Base-by-base conservation (phyloP, 2,888 invertebrate species). In the Cyaniris semiargus region DNA sequence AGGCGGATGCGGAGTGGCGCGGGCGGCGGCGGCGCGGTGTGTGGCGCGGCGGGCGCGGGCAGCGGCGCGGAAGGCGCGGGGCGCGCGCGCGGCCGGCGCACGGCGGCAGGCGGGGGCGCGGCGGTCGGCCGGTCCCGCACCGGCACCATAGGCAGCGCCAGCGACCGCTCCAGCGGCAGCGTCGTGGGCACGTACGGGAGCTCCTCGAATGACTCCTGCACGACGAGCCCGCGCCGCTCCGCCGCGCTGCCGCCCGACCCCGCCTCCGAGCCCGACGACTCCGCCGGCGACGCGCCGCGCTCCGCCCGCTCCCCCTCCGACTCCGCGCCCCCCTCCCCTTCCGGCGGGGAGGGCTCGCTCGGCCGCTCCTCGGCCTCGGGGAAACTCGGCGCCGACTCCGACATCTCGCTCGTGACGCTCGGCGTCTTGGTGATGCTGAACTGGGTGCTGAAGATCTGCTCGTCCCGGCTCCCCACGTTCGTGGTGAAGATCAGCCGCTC, bases 131-230 rank as follows among this genome's bases (percentile, higher is more conserved):
- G 93, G 82, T 85, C 95, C 88, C 84, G 88, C 83, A 97, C 95
- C 34, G 98, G 97, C 81, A 98, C 95, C 84, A 98, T 96, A 23
- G 97, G 96, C 81, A 97, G 92, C 38, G 96, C 97, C 80, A 96
- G 95, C 21, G 97, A 96, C 80, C 98, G 95, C 91, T 98, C 98
- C 87, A 96, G 95, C 27, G 98, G 98, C 85, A 98, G 91, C 77
- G 98, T 98, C n/a, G 98, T 98, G 78, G 98, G 98, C 85, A 98
- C 96, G 87, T 97, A 98, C 1, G 98, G 98, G 85, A 98, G 93
- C 89, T 97, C 97, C 84, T 97, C 97, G 85, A 97, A 97, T 60
- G 97, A 97, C 86, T 97, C 97, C 86, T 97, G 96, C 78, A 96
- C 94, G 72, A 98, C 97, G 70, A 98, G 94, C 1, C 90, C 92